Evolutionary conservation across 2,888 invertebrate species (phyloP).

Genomic region (Brassicogethes aeneus): DNA sequence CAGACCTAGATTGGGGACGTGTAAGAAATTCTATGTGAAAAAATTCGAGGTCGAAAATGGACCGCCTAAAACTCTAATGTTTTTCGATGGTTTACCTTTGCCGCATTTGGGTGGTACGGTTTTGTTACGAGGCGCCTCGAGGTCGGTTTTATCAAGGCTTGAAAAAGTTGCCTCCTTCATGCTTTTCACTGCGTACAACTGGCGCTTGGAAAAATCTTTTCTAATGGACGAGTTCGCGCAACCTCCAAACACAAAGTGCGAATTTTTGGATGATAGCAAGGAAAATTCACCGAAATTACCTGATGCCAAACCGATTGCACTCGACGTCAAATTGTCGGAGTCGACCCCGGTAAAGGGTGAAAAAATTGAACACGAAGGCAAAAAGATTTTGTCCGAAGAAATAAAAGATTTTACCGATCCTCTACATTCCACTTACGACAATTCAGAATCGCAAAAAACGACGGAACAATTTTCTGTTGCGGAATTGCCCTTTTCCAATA

Average conservation of each 20-base stretch:
- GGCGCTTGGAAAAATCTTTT: conserved; percentile 86
- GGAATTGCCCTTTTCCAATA: conserved; percentile 54
- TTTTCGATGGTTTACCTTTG: conserved; percentile 82
- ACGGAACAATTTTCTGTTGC: conserved; percentile 39
- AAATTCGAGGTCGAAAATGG: conserved; percentile 45
- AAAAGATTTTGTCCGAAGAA: conserved; percentile 44
- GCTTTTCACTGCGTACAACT: conserved; percentile 81
- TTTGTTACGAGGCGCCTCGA: conserved; percentile 67
- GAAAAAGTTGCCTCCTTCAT: conserved; percentile 77
- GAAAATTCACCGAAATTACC: conserved; percentile 32
- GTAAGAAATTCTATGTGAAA: conserved; percentile 71
- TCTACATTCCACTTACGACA: conserved; percentile 41
- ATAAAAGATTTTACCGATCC: conserved; percentile 81
- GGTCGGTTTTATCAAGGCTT: conserved; percentile 66
- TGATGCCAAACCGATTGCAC: conserved; percentile 11
- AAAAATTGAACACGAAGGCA: conserved; percentile 28
- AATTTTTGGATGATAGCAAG: conserved; percentile 39
- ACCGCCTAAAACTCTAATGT: conserved; percentile 80
- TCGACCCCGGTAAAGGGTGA: conserved; percentile 30
- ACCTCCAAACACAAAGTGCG: conserved; percentile 51
- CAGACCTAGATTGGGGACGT: conserved; percentile 73
- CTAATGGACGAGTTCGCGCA: conserved; percentile 78
- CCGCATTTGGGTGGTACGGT: conserved; percentile 81
- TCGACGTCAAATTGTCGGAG: conserved; percentile 7
- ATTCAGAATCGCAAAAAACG: conserved; percentile 6